Evolutionary conservation across 2,888 invertebrate genomes (phyloP).

Genomic region (Metallyticus violacea): DNA sequence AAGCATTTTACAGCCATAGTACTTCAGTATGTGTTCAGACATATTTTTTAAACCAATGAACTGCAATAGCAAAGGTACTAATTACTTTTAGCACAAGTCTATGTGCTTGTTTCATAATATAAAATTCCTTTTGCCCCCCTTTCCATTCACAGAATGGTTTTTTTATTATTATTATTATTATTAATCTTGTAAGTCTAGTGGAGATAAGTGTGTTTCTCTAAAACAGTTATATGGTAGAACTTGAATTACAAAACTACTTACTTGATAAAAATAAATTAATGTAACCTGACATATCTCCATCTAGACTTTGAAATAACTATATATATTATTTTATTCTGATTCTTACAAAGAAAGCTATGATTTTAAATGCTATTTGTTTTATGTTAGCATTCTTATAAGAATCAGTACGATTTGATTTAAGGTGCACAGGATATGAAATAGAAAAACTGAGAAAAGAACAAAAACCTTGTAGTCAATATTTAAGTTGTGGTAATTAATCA

Average conservation of each 20-base stretch:
- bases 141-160: neutral
- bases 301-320: neutral
- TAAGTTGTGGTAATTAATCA: slow-evolving; percentile 9
- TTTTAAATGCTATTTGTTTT: neutral
- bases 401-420: neutral
- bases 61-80: neutral
- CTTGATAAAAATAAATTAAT: neutral
- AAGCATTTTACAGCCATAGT: too few relatives aligned
- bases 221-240: neutral
- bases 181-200: neutral
- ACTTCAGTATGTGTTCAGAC: too few relatives aligned
- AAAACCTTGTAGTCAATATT: neutral
- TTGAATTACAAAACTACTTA: neutral
- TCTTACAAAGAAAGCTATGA: neutral
- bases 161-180: neutral
- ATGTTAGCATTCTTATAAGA: neutral
- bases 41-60: neutral
- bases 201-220: neutral
- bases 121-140: neutral
- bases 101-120: neutral
- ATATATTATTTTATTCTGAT: neutral
- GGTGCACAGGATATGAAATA: neutral
- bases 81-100: neutral
- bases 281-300: neutral
- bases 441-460: neutral